Base-by-base conservation (phyloP, 2,797 vertebrate species). In the Eospalax fontanierii region DNA sequence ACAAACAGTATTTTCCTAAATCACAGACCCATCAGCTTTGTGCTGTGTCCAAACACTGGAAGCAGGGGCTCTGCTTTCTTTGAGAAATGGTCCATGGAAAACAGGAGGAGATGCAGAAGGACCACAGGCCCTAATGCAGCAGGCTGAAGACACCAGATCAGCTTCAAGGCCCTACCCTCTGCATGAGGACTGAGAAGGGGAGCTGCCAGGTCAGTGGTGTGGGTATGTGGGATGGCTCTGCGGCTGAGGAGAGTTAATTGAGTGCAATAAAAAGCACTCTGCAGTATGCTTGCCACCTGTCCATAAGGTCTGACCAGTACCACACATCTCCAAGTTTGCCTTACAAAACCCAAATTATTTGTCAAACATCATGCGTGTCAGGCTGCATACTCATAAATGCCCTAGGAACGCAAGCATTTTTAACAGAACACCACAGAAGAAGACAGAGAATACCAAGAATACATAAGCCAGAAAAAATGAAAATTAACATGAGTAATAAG, bases 241-340 rank as follows among this genome's bases (percentile, higher is more conserved):
- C 68, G 95, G 68, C 82, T 89, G 93, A 94, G 79, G 2, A 74
- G 50, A 91, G 89, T 81, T 98, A 96, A 98, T 81, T 94, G 97
- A 97, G 96, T 81, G 30, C 96, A 98, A 94, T 87, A 97, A 95
- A 96, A 95, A 96, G 91, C 91, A 33, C 50, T 96, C 93, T 92
- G 80, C 97, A 98, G 98, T 97, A 94, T 98, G 97, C 93, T 63
- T 89, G 90, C 97, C 97, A 98, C 97, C 97, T 98, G 97, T 96
- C 96, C 7, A 3, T 83, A 6, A 71, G 80, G 28, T 30, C 85
- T 90, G 66, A 96, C 96, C 50, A 97, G 93, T 0, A 0, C 63
- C 75, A 88, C 7, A 46, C 81, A 35, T 86, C 40, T 73, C 40
- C 68, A 93, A 87, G 35, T 65, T 93, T 22, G 24, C 89, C 95